Evolutionary conservation across 2,113 vertebrate genomes (phyloP), one percentile per base, ranked within the genome.

Genomic region (Castor canadensis): DNA sequence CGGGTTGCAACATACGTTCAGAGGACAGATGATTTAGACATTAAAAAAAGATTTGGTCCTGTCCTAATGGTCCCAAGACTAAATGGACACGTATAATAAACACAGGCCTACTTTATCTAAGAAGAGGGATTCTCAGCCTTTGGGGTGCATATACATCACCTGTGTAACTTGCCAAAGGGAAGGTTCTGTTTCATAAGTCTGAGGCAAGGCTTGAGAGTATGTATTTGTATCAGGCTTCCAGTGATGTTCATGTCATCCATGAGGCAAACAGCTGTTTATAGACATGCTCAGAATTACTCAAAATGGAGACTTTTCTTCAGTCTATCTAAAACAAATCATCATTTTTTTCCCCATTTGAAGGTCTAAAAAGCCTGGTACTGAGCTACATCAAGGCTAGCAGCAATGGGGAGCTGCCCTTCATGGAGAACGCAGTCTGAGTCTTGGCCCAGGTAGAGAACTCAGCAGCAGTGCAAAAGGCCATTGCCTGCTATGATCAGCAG

Each of bases 391-490:
- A 40, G 3, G 95, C 98, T 32, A 98, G 98, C 87, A 90, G 1
- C 77, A 98, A 95, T 26, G 98, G 98, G 8, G 60, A 89, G 0
- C 87, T 98, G 56, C 98, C 98, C 20, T 98, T 98, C 96, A 72
- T 98, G 97, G 98, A 98, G 80, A 98, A 97, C 1, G 96, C 98
- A 7, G 97, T 98, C 79, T 35, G 96, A 56, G 89, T 94, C 24
- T 96, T 98, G 95, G 97, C 98, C 6, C 47, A 95, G 94, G 93
- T 95, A 0, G 98, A 98, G 89, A 98, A 98, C 30, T 32, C 97
- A 1, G 95, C 64, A 0, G 97, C 98, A 5, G 80, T 98, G 30
- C 30, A 87, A 45, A 94, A 96, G 40, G 98, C 97, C 22, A 6
- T 98, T 20, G 43, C 38, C 9, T 24, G 88, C 38, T 98, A 98